Evolutionary conservation across 92 coral and sea anemone species (phyloP), one percentile per base, ranked within the genome.

Genomic region (Paramuricea clavata): DNA sequence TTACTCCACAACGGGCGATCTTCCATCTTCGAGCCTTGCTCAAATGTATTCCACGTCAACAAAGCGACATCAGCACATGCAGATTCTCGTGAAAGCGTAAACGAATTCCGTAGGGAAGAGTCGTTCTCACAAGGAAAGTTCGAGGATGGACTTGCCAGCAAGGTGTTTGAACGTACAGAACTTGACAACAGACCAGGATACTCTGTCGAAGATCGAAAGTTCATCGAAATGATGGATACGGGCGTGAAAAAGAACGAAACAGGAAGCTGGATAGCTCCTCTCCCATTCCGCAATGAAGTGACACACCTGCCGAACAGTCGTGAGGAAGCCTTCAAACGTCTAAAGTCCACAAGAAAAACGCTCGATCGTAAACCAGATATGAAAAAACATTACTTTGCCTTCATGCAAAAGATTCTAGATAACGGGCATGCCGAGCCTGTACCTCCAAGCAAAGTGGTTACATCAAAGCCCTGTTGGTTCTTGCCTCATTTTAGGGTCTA

Each of bases 401-500:
- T n/a, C 12, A 57, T n/a, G 65, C 65, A 57, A 25, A 57, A 13
- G 65, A n/a, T 57, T 8, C 10, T 57, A 21, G 30, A n/a, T 5
- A 57, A 57, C n/a, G n/a, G n/a, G n/a, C 65, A 57, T 57, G 65
- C 65, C 5, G 65, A 57, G n/a, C 65, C 65, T 6, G 65, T 49
- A 19, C 57, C 57, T 49, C 57, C 42, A 47, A 47, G 13, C 16
- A 8, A 57, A 5, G 28, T 5, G 5, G 30, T 57, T 7, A 0
- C 65, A 57, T n/a, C 26, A 2, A 25, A 25, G n/a, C 65, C 65
- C 5, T 57, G 65, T 21, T 57, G 65, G 65, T 57, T 12, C 65
- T 10, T 57, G 5, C 65, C 23, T 47, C 65, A 25, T n/a, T n/a
- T n/a, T n/a, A n/a, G n/a, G n/a, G n/a, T n/a, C n/a, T n/a, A n/a